Evolutionary conservation across 2,113 vertebrate species (phyloP).

Genomic region (Corythoichthys intestinalis): DNA sequence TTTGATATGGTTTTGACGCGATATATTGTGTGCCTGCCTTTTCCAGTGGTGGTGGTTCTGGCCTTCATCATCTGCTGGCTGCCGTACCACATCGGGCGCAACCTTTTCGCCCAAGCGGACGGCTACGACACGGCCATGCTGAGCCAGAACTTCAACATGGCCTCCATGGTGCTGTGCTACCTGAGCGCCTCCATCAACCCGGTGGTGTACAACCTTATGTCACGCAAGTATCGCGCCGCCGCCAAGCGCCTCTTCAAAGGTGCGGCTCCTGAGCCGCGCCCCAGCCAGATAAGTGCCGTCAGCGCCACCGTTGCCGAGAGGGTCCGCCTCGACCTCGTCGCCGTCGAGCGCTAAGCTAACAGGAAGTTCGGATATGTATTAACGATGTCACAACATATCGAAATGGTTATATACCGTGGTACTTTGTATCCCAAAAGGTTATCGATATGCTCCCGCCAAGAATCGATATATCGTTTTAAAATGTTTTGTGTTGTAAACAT

Average conservation of each 20-base stretch:
- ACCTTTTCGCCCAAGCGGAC: slow-evolving; percentile 77
- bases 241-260: slow-evolving; percentile 71
- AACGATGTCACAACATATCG: too few relatives aligned
- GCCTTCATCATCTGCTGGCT: slow-evolving; percentile 86
- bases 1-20: too few relatives aligned
- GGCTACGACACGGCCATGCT: slow-evolving; percentile 71
- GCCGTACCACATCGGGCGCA: slow-evolving; percentile 83
- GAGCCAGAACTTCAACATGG: slow-evolving; percentile 85
- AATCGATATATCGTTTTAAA: too few relatives aligned
- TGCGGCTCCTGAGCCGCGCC: slow-evolving; percentile 23
- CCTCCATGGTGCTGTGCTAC: slow-evolving; percentile 86
- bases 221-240: slow-evolving; percentile 78
- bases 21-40: too few relatives aligned
- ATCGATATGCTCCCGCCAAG: too few relatives aligned
- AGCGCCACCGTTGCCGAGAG: slow-evolving; percentile 21
- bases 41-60: slow-evolving; percentile 79
- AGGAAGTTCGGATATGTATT: too few relatives aligned
- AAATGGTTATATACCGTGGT: too few relatives aligned
- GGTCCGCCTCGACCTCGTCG: slow-evolving; percentile 50
- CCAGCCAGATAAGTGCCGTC: background rate
- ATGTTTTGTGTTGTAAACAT: too few relatives aligned
- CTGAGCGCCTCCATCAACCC: slow-evolving; percentile 85
- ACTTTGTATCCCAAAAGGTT: too few relatives aligned
- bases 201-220: slow-evolving; percentile 85
- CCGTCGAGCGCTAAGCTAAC: background rate